These are phyloP conservation scores for Helogale parvula DNA, from an alignment of 2,113 vertebrate species.

Conservation along the genomic window DNA sequence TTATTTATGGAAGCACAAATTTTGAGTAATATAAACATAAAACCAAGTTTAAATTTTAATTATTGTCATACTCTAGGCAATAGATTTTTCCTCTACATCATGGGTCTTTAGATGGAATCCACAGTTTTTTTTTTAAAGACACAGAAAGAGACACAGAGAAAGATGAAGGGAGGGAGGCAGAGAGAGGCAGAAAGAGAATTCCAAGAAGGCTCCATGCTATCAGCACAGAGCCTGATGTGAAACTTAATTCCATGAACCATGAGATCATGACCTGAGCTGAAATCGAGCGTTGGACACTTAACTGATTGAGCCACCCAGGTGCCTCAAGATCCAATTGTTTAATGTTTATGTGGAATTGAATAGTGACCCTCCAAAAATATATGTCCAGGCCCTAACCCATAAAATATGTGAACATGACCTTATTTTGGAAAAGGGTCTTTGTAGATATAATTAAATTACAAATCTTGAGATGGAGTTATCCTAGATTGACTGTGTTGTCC, in stretches of 20 bases:
- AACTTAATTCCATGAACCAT: too few relatives aligned
- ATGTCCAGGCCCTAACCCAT: background rate
- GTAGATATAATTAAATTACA: background rate
- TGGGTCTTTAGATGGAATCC: too few relatives aligned
- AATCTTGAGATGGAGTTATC: background rate
- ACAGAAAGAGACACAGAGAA: too few relatives aligned
- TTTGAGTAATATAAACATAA: background rate
- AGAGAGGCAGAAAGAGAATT: too few relatives aligned
- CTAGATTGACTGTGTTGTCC: background rate
- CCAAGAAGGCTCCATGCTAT: too few relatives aligned
- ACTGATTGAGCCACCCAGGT: too few relatives aligned
- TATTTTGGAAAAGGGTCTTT: background rate
- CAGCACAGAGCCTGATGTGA: too few relatives aligned
- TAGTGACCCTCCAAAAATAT: background rate
- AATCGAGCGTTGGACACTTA: too few relatives aligned
- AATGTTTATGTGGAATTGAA: background rate
- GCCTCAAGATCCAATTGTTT: background rate
- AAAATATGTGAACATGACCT: background rate
- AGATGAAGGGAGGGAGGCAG: too few relatives aligned
- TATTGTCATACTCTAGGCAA: background rate
- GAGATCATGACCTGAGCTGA: too few relatives aligned
- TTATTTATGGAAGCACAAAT: background rate
- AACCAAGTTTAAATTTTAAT: background rate
- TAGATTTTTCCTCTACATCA: background rate
- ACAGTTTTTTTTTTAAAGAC: background rate